phyloP scores from a whole-genome alignment of 2,888 invertebrate species.

The Euzophera pinguis region DNA sequence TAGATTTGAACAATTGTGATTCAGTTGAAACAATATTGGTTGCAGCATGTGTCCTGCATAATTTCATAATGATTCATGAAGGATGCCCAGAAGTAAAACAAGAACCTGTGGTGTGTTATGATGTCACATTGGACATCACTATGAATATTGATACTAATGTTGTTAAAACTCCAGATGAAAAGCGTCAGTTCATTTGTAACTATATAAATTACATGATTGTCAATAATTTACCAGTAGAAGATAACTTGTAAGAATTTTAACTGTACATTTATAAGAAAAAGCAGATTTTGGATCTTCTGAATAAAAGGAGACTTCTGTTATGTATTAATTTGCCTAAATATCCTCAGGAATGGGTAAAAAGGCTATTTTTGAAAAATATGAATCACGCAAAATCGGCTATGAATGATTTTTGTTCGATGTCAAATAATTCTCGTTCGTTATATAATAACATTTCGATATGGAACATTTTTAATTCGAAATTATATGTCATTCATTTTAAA shows the following conservation, averaged over 20 bases:
- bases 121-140: slow-evolving; percentile 39
- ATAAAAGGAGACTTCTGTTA: too few relatives aligned
- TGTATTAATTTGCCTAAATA: too few relatives aligned
- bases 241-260: background rate
- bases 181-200: slow-evolving; percentile 69
- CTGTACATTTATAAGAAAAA: too few relatives aligned
- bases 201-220: slow-evolving; percentile 63
- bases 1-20: slow-evolving; percentile 53
- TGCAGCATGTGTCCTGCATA: slow-evolving; percentile 66
- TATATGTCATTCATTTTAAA: too few relatives aligned
- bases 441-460: too few relatives aligned
- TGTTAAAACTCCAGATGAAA: slow-evolving; percentile 59
- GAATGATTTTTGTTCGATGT: too few relatives aligned
- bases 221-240: background rate
- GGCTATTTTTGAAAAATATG: too few relatives aligned
- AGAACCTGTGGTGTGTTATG: slow-evolving; percentile 55
- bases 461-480: too few relatives aligned
- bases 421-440: too few relatives aligned
- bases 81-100: slow-evolving; percentile 57
- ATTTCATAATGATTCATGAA: slow-evolving; percentile 65
- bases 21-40: slow-evolving; percentile 48
- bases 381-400: too few relatives aligned
- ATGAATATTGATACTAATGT: slow-evolving; percentile 57
- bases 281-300: too few relatives aligned
- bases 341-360: too few relatives aligned